phyloP scores from a whole-genome alignment of 2,113 vertebrate genomes.

The Mastomys natalensis region DNA sequence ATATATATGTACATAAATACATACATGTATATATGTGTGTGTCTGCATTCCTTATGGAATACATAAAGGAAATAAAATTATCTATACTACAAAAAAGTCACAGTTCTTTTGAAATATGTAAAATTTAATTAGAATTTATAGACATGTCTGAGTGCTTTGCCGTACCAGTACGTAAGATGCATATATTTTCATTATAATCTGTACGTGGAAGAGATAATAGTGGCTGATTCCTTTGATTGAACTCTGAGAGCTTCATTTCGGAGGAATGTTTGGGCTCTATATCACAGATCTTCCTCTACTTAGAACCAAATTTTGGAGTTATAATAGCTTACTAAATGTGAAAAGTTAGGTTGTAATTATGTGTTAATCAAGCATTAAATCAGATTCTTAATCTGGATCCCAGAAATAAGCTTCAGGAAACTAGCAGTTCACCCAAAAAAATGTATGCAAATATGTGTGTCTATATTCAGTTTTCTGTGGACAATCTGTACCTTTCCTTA shows the following conservation, averaged over 20 bases:
- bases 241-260: not conserved
- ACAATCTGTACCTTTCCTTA: conserved; percentile 30
- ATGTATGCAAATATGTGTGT: not conserved
- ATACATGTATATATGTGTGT: too few species aligned
- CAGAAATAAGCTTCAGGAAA: not conserved
- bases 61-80: conserved; percentile 18
- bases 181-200: conserved; percentile 19
- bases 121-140: conserved; percentile 47
- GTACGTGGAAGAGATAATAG: conserved; percentile 28
- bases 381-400: conserved; percentile 29
- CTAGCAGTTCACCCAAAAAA: not conserved
- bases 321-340: not conserved
- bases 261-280: conserved; percentile 5
- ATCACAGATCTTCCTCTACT: conserved; percentile 8
- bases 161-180: not conserved
- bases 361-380: conserved; percentile 25
- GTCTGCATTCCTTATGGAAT: conserved; percentile 1
- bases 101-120: conserved; percentile 38
- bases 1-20: too few species aligned
- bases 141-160: not conserved
- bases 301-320: not conserved
- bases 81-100: not conserved
- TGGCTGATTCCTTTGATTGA: conserved; percentile 15
- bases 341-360: not conserved
- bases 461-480: not conserved